Base-by-base conservation (phyloP, 2,888 invertebrate species). In the Pycnomerus fuliginosus region DNA sequence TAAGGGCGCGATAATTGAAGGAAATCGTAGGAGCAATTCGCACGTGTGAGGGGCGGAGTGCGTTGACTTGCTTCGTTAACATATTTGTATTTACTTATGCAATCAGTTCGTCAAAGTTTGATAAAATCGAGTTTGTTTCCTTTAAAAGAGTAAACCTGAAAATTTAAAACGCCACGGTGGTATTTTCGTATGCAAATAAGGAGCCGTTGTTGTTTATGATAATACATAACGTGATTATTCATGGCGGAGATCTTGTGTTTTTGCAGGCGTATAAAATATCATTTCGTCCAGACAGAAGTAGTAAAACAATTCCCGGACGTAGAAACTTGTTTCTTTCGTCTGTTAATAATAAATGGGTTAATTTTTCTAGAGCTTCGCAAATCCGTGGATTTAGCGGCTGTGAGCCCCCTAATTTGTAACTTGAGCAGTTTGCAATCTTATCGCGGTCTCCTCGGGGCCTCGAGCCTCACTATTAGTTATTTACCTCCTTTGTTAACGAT, bases 321-420 rank as follows among this genome's bases (percentile, higher is more conserved):
- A 56, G 61, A 58, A 61, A 60, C 56, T 58, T 58, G 59, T 62
- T 64, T 61, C 65, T 64, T 65, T 61, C 62, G 61, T 58, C 60
- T 64, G 62, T 70, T 69, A 70, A 70, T 70, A 69, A 69, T 70
- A 67, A 68, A 70, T 70, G 65, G 66, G 64, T 67, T 69, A 69
- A 70, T 70, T 70, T 71, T 70, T 70, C 69, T 63, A 61, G 64
- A 61, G 67, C 62, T 64, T 66, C 61, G 62, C 65, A 66, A 68
- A 68, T 67, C 65, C 62, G 54, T 49, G 59, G 60, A 61, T 64
- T 61, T 61, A 53, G 58, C 56, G 55, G 58, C 58, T 55, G 56
- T 56, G 59, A 65, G 64, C 62, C 58, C 53, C 58, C 67, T 69
- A 68, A 69, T 69, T 69, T 69, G 69, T 68, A 67, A 68, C 64